Base-by-base conservation (phyloP, 64 coral and sea anemone genomes). In the Platygyra sinensis region DNA sequence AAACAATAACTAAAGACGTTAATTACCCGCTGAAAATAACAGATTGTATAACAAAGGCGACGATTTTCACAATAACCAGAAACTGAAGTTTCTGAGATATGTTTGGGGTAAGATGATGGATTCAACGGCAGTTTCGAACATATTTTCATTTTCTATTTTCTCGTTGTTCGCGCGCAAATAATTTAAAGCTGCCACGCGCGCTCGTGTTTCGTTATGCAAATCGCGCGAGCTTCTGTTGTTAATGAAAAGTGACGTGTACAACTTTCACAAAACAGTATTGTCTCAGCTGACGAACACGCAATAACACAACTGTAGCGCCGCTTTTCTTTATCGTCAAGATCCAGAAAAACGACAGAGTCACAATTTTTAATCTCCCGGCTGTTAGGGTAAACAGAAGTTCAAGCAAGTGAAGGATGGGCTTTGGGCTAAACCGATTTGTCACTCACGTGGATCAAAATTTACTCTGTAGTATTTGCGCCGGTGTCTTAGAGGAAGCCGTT, bases 401-500 rank as follows among this genome's bases (percentile, higher is more conserved):
- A 29, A 85, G 36, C 71, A 22, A 85, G 24, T 85, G 29, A 63
- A 85, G 33, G 33, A 99, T 99, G 97, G 97, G 97, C 55, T 99
- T 89, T 50, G 94, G 91, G 16, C 67, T 99, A 7, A 81, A 93
- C 74, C 78, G 87, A 55, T 99, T 99, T 71, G 84, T 96, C 39
- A 89, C 76, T 54, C 76, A 99, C 32, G 86, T 99, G 51, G 97
- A 99, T 49, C 97, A 78, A 38, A 99, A 99, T 80, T 88, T 99
- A 6, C 64, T 99, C 30, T 99, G 97, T 39, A 93, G 94, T 82
- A 99, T 99, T 67, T 99, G 97, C 73, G 97, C 93, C 2, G 94
- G 94, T 59, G 97, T 99, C 22, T 79, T 99, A 32, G 81, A 99
- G 89, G 83, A 89, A 22, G 91, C 97, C n/a, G 91, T 99, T 8